Evolutionary conservation across 2,888 invertebrate species (phyloP), one percentile per base, ranked within the genome.

Genomic region (Calephelis perditalis): DNA sequence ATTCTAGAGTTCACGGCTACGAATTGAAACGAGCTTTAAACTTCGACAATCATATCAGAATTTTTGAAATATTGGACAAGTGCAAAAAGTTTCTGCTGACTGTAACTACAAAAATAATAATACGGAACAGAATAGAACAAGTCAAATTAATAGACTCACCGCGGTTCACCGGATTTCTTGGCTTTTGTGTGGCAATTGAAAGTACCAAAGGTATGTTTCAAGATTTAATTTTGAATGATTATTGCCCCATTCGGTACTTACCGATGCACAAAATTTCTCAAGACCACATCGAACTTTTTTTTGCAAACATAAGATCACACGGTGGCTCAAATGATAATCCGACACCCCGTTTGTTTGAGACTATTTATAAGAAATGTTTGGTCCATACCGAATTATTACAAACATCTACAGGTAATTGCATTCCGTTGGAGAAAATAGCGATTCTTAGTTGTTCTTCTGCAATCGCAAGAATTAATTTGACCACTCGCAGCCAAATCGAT

Each of bases 271-370:
- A 45, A 11, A 26, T 45, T 11, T 5, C 10, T 8, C 26, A 57
- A 44, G 57, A 65, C 37, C 67, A 64, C 35, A 63, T 65, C 5
- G 65, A 65, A 56, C 47, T 63, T 35, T 62, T 66, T 26, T 65
- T 68, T 64, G 59, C 60, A 1, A 57, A 44, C 40, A 55, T 67
- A 0, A 54, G 63, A 9, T 57, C 60, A 26, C 65, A 65, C 26
- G 46, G 46, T 46, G 46, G 46, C 11, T 11, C 46, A n/a, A 46
- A 46, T n/a, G n/a, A n/a, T 46, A 46, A 46, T 46, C 46, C 46
- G 7, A 46, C 46, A 7, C 46, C 46, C 11, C 11, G n/a, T 7
- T n/a, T n/a, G n/a, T 46, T 46, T n/a, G n/a, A 46, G 0, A 7
- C n/a, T 7, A 46, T 46, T 7, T 46, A 46, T 5, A 46, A 46